Percentiles rank a stretch among this genome's conserved stretches.
These are phyloP conservation scores for Sorex fumeus DNA, from an alignment of 2,113 vertebrate genomes.

Conservation along the genomic window DNA sequence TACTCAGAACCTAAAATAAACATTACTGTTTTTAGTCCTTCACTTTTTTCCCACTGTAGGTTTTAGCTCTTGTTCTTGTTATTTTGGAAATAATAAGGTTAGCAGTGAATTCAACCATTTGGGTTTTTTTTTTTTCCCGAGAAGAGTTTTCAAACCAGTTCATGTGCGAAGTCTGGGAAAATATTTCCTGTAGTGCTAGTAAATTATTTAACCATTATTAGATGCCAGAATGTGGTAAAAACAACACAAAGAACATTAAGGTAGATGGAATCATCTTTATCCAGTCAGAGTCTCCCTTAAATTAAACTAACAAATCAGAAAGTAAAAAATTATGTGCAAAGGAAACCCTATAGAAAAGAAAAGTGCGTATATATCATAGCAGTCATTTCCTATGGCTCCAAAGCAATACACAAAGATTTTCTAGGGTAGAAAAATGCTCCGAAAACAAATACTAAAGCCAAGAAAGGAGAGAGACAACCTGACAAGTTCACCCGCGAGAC, in stretches of 20 bases:
- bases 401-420: constrained; percentile 67
- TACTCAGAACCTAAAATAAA: constrained; percentile 63
- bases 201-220: constrained; percentile 77
- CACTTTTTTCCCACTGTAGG: constrained; percentile 13
- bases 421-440: constrained; percentile 50
- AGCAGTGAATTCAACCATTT: constrained; percentile 43
- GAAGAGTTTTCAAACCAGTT: constrained; percentile 45
- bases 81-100: constrained; percentile 64
- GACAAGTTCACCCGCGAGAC: constrained; percentile 78
- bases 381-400: constrained; percentile 54
- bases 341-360: neutral
- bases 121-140: constrained; percentile 6
- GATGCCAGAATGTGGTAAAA: constrained; percentile 31
- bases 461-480: constrained; percentile 61
- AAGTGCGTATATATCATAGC: constrained; percentile 39
- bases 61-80: constrained; percentile 62
- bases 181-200: constrained; percentile 54
- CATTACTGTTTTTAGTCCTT: constrained; percentile 37
- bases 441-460: constrained; percentile 75
- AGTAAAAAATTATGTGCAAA: constrained; percentile 58
- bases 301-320: constrained; percentile 80
- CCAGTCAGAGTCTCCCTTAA: constrained; percentile 47
- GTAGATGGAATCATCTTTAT: constrained; percentile 47
- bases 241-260: constrained; percentile 44
- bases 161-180: constrained; percentile 55